Conservation (phyloP, 1,140 invertebrate genomes). For the Phymastichus coffea region DNA sequence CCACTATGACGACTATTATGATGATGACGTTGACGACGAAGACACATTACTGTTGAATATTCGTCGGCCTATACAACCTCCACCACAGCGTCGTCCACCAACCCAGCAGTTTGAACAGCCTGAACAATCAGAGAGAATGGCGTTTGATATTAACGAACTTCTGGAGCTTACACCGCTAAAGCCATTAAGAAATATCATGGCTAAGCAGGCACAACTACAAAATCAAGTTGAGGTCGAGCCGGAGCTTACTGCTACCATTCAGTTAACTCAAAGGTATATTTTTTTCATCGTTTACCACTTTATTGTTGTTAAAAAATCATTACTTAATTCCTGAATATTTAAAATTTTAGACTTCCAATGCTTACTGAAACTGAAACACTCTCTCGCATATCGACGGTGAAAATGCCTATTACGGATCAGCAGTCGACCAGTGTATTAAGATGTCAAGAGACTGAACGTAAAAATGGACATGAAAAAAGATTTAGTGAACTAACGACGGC, state of each 20-base stretch:
- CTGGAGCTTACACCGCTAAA: conserved; percentile 21
- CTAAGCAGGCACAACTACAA: not conserved
- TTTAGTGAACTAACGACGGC: not conserved
- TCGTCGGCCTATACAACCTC: not conserved
- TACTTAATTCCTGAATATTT: no score
- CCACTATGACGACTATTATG: not conserved
- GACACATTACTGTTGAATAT: conserved; percentile 38
- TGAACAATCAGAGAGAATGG: conserved; percentile 8
- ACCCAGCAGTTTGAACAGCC: no score
- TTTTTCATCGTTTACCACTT: no score
- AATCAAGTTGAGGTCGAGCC: not conserved
- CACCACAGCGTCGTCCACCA: no score
- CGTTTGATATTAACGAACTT: conserved; percentile 40
- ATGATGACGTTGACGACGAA: conserved; percentile 31
- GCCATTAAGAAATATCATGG: conserved; percentile 11
- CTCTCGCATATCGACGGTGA: not conserved
- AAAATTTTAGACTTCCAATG: not conserved
- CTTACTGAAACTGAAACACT: not conserved
- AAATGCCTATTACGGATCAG: not conserved
- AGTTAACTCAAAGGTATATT: conserved; percentile 17
- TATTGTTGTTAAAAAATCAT: no score
- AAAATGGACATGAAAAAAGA: not conserved
- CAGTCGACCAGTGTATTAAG: not conserved
- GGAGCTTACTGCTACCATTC: conserved; percentile 14
- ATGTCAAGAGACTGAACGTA: not conserved